phyloP scores from a whole-genome alignment of 2,113 vertebrate genomes.

The Leptosomus discolor region DNA sequence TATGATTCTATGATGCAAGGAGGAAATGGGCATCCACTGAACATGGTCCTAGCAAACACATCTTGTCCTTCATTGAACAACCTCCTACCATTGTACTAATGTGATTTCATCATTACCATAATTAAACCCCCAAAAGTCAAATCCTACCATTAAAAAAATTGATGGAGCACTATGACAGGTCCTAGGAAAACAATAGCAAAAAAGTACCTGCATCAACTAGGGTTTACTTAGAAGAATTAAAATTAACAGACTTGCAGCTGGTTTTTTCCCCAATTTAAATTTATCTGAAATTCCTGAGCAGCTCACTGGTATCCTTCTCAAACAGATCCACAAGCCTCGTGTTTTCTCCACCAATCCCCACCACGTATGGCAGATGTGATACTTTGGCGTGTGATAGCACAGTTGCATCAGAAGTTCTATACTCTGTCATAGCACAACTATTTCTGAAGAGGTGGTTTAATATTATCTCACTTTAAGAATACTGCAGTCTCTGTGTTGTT shows the following conservation, averaged over 20 bases:
- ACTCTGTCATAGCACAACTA: not conserved
- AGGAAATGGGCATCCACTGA: not conserved
- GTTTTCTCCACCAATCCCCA: not conserved
- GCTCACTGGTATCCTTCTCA: not conserved
- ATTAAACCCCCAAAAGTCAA: not conserved
- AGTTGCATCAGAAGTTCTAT: not conserved
- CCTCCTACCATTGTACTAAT: not conserved
- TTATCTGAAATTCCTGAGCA: not conserved
- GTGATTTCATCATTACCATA: not conserved
- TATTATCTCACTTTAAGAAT: not conserved
- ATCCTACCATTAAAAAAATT: not conserved
- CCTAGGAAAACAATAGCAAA: not conserved
- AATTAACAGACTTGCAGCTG: not conserved
- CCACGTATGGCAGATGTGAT: not conserved
- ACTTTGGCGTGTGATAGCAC: not conserved
- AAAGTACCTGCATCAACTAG: not conserved
- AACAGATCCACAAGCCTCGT: not conserved
- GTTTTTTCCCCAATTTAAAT: not conserved
- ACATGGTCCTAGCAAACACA: not conserved
- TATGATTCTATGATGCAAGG: no score
- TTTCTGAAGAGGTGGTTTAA: not conserved
- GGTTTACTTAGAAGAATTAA: not conserved
- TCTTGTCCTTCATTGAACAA: not conserved
- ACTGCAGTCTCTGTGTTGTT: not conserved
- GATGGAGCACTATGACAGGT: fast-evolving